Conservation (phyloP, 1,140 invertebrate species). For the Euura lappo region DNA sequence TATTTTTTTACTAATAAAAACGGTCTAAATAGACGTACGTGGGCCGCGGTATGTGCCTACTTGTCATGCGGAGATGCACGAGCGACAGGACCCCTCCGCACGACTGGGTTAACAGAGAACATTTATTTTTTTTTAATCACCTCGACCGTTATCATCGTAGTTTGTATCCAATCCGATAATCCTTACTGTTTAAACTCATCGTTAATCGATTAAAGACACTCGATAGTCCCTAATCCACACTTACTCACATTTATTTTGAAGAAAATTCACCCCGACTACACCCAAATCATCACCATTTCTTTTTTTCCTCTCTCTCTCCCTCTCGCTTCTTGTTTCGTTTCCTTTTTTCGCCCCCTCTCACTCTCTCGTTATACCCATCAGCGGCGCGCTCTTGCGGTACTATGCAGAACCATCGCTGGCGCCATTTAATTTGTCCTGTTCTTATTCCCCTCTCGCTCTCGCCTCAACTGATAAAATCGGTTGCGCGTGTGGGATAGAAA, state of each 20-base stretch:
- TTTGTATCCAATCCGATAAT: neutral
- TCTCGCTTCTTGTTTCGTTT: no score
- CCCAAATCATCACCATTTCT: conserved; percentile 59
- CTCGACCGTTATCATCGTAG: neutral
- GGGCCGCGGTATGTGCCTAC: conserved; percentile 16
- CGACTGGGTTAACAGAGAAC: neutral
- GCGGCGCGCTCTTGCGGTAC: conserved; percentile 37
- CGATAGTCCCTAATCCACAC: conserved; percentile 39
- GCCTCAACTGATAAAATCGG: no score
- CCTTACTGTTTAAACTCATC: neutral
- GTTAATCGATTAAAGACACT: conserved; percentile 34
- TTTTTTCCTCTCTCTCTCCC: conserved; percentile 29
- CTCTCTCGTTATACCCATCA: no score
- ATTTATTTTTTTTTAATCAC: neutral
- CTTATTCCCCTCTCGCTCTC: neutral
- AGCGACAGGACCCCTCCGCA: conserved; percentile 29
- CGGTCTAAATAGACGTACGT: neutral
- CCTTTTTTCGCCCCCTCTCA: conserved; percentile 11
- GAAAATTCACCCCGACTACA: conserved; percentile 52
- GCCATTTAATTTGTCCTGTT: conserved; percentile 1
- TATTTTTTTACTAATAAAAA: conserved; percentile 36
- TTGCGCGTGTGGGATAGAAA: no score
- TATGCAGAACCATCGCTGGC: conserved; percentile 26
- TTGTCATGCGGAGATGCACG: conserved; percentile 42
- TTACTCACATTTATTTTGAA: conserved; percentile 52